Evolutionary conservation across 1,140 invertebrate genomes (phyloP).

Genomic region (Doryteuthis pealeii): DNA sequence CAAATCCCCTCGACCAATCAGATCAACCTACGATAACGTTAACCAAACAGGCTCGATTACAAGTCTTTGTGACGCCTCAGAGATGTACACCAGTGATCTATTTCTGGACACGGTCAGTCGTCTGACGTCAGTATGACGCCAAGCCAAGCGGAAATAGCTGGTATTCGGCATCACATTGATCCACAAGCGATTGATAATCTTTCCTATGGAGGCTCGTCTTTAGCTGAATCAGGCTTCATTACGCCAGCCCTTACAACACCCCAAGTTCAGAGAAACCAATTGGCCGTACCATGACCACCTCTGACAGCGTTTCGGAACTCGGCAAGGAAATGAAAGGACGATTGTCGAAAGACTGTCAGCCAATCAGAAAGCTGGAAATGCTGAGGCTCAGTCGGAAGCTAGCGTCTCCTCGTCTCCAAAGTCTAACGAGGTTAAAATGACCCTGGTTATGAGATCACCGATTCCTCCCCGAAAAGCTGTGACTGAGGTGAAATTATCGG

Average conservation of each 20-base stretch:
- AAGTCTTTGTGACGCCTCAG: background rate
- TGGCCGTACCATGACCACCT: background rate
- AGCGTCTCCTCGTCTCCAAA: too few species aligned
- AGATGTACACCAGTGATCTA: background rate
- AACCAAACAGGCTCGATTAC: background rate
- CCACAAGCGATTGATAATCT: background rate
- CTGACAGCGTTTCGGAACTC: background rate
- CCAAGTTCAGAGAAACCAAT: background rate
- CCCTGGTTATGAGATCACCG: too few species aligned
- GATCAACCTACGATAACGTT: background rate
- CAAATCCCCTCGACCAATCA: background rate
- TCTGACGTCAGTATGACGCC: background rate
- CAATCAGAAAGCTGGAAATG: background rate
- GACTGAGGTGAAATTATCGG: too few species aligned
- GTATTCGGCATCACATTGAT: background rate
- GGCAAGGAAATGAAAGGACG: conserved; percentile 12
- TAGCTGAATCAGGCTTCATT: background rate
- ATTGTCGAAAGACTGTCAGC: conserved; percentile 6
- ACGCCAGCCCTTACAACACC: background rate
- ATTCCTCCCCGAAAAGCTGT: too few species aligned
- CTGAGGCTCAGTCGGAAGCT: too few species aligned
- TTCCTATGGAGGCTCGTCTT: background rate
- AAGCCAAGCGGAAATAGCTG: background rate
- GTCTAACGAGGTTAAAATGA: too few species aligned
- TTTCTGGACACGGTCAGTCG: background rate